Percentiles rank a stretch among this genome's conserved stretches.
Conservation (phyloP, 2,888 invertebrate species). For the Heliconius cydno region DNA sequence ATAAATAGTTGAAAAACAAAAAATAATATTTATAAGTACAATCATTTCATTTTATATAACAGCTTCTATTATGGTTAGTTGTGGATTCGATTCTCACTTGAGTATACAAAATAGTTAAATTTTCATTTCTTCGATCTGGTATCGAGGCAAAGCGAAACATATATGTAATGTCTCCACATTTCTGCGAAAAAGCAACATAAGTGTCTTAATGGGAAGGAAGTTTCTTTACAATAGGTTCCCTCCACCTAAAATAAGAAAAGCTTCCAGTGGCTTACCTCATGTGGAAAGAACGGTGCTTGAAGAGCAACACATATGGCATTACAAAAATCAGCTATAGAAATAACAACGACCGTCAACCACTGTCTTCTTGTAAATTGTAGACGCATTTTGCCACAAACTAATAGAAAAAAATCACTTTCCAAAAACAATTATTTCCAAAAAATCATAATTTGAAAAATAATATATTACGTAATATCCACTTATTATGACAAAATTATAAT, state of each 20-base stretch:
- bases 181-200: too few relatives aligned
- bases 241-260: not conserved
- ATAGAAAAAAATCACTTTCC: conserved; percentile 15
- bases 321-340: conserved; percentile 92
- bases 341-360: conserved; percentile 90
- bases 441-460: not conserved
- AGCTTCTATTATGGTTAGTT: too few relatives aligned
- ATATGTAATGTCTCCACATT: too few relatives aligned
- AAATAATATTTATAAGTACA: too few relatives aligned
- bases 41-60: too few relatives aligned
- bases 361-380: conserved; percentile 88
- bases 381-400: conserved; percentile 74
- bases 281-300: conserved; percentile 93
- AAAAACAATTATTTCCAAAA: not conserved
- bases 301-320: conserved; percentile 93
- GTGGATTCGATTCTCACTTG: too few relatives aligned
- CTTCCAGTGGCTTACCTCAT: conserved; percentile 85
- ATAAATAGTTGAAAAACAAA: too few relatives aligned
- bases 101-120: too few relatives aligned
- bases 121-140: too few relatives aligned
- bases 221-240: too few relatives aligned
- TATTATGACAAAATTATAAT: not conserved
- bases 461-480: not conserved
- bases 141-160: too few relatives aligned
- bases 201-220: too few relatives aligned